Evolutionary conservation across 2,113 vertebrate species (phyloP), one percentile per base, ranked within the genome.

Genomic region (Fukomys damarensis): DNA sequence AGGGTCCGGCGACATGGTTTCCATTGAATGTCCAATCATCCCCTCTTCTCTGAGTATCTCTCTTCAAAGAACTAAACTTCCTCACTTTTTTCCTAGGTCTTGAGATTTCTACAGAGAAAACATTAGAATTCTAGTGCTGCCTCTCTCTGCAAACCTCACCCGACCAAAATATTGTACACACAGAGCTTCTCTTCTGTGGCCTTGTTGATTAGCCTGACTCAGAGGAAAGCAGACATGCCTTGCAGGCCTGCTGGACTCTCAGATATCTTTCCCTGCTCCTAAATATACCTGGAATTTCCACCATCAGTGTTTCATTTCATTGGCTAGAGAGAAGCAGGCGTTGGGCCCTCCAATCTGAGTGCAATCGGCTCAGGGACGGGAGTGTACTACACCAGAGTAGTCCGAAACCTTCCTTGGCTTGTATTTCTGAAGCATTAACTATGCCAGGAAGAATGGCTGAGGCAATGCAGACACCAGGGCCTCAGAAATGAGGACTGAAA

Each of bases 381-480:
- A 41, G 24, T 46, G 19, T 14, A 1, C 3, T 43, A 49, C 68
- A 1, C 17, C 26, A 49, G 9, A 46, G n/a, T 43, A 28, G 2
- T 63, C 3, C 14, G 26, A 49, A 49, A 8, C 0, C 2, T 32
- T 28, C 0, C 2, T 32, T 28, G 5, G 0, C n/a, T 91, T 74
- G 49, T 38, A 54, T 86, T 63, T 72, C 32, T 79, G 83, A 66
- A 38, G 26, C 86, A 35, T 30, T 77, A 59, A 9, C 9, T 58
- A 0, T 20, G 41, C 74, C 43, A 38, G 0, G 7, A 54, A 16
- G 2, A 70, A 26, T 1, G 32, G 32, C 13, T 14, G 10, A 88
- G 52, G 41, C 0, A 12, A 30, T 5, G 0, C 0, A 5, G 41
- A 4, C 22, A n/a, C 26, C 17, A 22, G n/a, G 46, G 1, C 7